These are phyloP conservation scores for Grantiella picta DNA, from an alignment of 2,113 vertebrate species.

Conservation along the genomic window DNA sequence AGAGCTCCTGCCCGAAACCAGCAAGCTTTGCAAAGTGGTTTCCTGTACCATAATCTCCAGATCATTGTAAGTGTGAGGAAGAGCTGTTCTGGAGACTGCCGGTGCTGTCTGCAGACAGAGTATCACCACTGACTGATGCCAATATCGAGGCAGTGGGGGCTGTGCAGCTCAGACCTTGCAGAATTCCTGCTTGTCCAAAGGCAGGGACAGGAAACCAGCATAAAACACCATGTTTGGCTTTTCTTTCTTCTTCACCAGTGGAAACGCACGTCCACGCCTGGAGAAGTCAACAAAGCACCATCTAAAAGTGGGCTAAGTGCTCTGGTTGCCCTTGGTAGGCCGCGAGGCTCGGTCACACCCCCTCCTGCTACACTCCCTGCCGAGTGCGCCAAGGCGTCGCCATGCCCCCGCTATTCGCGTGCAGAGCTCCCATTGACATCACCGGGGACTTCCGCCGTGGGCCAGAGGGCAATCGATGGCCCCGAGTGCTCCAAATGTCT, in stretches of 20 bases:
- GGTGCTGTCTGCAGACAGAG: slow-evolving; percentile 50
- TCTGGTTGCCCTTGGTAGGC: neutral
- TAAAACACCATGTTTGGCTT: neutral
- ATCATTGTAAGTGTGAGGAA: slow-evolving; percentile 70
- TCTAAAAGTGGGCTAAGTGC: neutral
- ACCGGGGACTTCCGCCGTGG: neutral
- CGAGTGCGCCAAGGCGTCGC: neutral
- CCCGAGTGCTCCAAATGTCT: slow-evolving; percentile 41
- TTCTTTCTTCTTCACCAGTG: neutral
- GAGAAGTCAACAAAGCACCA: neutral
- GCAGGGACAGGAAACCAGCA: slow-evolving; percentile 56
- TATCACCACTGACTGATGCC: slow-evolving; percentile 68
- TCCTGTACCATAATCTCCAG: slow-evolving; percentile 74
- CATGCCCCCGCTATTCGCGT: neutral
- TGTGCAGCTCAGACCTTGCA: neutral
- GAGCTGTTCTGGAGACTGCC: slow-evolving; percentile 51
- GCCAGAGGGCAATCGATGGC: neutral
- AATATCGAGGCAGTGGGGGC: neutral
- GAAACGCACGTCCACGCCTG: neutral
- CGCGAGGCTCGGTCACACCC: neutral
- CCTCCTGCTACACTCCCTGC: neutral
- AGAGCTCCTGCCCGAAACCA: slow-evolving; percentile 71
- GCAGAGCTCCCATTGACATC: slow-evolving; percentile 29
- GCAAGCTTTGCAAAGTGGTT: slow-evolving; percentile 74
- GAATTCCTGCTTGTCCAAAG: neutral